These are phyloP conservation scores for Rhaphigaster nebulosa DNA, from an alignment of 2,888 invertebrate species.

Conservation along the genomic window DNA sequence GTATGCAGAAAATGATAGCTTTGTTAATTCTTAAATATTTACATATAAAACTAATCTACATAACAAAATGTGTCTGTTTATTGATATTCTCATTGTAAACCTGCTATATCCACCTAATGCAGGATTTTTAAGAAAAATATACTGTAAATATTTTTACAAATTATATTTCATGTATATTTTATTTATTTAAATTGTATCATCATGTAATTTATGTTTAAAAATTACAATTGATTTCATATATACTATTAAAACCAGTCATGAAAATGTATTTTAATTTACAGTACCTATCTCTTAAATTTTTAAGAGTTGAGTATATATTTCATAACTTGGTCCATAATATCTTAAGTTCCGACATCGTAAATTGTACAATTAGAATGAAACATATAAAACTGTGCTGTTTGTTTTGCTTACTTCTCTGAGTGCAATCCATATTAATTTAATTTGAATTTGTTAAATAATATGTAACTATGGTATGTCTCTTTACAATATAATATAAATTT, in stretches of 20 bases:
- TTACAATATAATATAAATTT: neutral
- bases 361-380: neutral
- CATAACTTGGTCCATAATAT: too few relatives aligned
- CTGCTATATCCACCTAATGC: neutral
- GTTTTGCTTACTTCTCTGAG: neutral
- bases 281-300: too few relatives aligned
- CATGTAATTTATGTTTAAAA: too few relatives aligned
- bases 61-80: neutral
- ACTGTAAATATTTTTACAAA: neutral
- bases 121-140: neutral
- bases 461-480: neutral
- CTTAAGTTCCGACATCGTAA: neutral
- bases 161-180: too few relatives aligned
- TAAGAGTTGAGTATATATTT: too few relatives aligned
- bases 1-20: neutral
- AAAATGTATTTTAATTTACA: too few relatives aligned
- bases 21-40: neutral
- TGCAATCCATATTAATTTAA: neutral
- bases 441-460: too few relatives aligned
- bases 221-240: too few relatives aligned
- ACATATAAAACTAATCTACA: neutral
- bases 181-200: too few relatives aligned
- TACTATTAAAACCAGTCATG: too few relatives aligned
- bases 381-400: neutral
- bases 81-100: neutral